These are phyloP conservation scores for Caerostris darwini DNA, from an alignment of 1,140 invertebrate species.

Conservation along the genomic window DNA sequence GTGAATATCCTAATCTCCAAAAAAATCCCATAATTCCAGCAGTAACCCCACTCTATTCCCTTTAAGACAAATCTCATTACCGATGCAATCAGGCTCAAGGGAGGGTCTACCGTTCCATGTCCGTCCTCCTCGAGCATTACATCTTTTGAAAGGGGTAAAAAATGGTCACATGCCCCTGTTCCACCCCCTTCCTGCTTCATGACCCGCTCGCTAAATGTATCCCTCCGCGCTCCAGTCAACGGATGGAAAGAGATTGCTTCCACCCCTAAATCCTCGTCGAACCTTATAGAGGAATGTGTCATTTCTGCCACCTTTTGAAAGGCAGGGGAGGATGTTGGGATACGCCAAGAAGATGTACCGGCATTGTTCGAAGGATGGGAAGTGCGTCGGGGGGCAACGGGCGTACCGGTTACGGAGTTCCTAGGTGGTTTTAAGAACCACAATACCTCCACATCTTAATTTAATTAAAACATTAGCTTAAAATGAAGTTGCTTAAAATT, in stretches of 20 bases:
- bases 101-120: not conserved
- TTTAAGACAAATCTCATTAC: not conserved
- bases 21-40: not conserved
- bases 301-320: not conserved
- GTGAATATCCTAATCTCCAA: not conserved
- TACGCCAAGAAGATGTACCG: not conserved
- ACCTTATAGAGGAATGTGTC: conserved; percentile 6
- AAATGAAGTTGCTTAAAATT: too few relatives aligned
- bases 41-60: not conserved
- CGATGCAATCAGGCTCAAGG: not conserved
- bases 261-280: not conserved
- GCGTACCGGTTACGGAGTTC: too few relatives aligned
- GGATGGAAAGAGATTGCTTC: conserved; percentile 23
- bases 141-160: not conserved
- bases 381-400: too few relatives aligned
- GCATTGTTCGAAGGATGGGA: conserved; percentile 31
- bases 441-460: too few relatives aligned
- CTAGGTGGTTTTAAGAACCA: too few relatives aligned
- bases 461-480: too few relatives aligned
- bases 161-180: conserved; percentile 6
- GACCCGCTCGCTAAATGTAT: not conserved
- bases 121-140: not conserved
- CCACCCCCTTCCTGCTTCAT: not conserved
- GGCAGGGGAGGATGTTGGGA: not conserved
- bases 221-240: not conserved